A percentile compares a stretch with the other conserved stretches of the same genome.
These are phyloP conservation scores for Australoheros scitulus DNA, from an alignment of 2,113 vertebrate genomes.

Conservation along the genomic window DNA sequence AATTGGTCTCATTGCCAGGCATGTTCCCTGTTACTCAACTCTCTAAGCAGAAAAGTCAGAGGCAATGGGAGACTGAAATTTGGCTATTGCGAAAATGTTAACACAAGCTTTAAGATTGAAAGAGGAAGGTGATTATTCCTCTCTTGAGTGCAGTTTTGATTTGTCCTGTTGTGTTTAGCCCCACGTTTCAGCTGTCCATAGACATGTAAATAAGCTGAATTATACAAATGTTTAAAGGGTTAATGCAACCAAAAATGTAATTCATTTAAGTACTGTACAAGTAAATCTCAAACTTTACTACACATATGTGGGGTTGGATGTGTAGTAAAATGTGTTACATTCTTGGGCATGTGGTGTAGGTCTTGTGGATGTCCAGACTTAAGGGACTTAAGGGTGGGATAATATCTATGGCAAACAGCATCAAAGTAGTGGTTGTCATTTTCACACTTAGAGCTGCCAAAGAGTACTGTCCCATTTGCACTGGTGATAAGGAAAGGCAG, in stretches of 20 bases:
- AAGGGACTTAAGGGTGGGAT: not conserved
- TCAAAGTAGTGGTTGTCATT: slow-evolving; percentile 32
- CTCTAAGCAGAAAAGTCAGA: slow-evolving; percentile 18
- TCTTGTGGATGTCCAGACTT: slow-evolving; percentile 15
- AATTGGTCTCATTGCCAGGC: slow-evolving; percentile 30
- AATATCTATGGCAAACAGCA: slow-evolving; percentile 11
- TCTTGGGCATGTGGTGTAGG: slow-evolving; percentile 9
- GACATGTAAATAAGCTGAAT: not conserved
- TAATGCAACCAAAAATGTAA: not conserved
- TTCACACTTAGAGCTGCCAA: not conserved
- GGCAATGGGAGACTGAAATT: slow-evolving; percentile 23
- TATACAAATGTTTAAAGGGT: not conserved
- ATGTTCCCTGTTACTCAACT: slow-evolving; percentile 56
- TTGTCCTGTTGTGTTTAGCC: slow-evolving; percentile 41
- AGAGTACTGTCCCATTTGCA: slow-evolving; percentile 5
- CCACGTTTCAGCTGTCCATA: slow-evolving; percentile 11
- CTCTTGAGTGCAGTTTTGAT: slow-evolving; percentile 45
- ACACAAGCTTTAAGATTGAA: slow-evolving; percentile 26
- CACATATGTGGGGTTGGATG: slow-evolving; percentile 12
- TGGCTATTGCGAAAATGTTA: slow-evolving; percentile 39
- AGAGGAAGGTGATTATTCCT: slow-evolving; percentile 66
- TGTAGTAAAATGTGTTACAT: not conserved
- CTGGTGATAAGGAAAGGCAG: slow-evolving; percentile 21
- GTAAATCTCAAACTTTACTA: not conserved
- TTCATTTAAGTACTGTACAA: not conserved